Evolutionary conservation across 1,140 invertebrate species (phyloP), one percentile per base, ranked within the genome.

Genomic region (Orchesella cincta): DNA sequence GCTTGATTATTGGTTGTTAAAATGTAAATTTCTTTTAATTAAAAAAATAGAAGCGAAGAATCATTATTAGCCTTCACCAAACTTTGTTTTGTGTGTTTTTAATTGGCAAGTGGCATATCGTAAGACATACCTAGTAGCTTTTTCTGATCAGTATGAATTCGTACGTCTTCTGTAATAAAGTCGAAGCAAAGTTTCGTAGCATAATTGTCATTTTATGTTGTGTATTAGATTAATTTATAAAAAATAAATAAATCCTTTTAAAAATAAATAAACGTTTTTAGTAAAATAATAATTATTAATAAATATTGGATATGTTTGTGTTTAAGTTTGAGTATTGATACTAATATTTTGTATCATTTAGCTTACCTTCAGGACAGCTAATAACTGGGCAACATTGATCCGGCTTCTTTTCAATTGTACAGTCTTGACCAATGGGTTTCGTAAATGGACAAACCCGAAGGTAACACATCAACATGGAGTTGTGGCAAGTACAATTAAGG

Each of bases 381-480:
- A 97, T 94, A 80, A 93, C 91, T 36, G 95, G 94, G 85, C 95
- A 97, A 84, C 95, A 97, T 85, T 96, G 94, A 83, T 96, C 94
- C 34, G 93, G 90, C 78, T 91, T 90, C 85, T 95, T 96, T 84
- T 96, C 94, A 29, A 95, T 90, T 34, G 89, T 93, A 83, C 95
- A 97, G 83, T 96, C 91, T 83, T 95, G 93, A 79, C 94, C 94
- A 81, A 96, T 93, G 20, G 94, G 92, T 85, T 96, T 96, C 20
- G 93, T 94, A 86, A 95, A 96, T 16, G 95, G 95, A 85, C 95
- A 97, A 26, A 97, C 94, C 84, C 92, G 89, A 75, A 97, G 87
- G 86, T 95, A 97, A 84, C 95, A 97, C 94, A 96, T 96, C 62
- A 97, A 88, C 93, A 96, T 96, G 82, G 91, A 90, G 84, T 96